Evolutionary conservation across 92 coral and sea anemone species (phyloP), one percentile per base, ranked within the genome.

Genomic region (Pocillopora grandis): DNA sequence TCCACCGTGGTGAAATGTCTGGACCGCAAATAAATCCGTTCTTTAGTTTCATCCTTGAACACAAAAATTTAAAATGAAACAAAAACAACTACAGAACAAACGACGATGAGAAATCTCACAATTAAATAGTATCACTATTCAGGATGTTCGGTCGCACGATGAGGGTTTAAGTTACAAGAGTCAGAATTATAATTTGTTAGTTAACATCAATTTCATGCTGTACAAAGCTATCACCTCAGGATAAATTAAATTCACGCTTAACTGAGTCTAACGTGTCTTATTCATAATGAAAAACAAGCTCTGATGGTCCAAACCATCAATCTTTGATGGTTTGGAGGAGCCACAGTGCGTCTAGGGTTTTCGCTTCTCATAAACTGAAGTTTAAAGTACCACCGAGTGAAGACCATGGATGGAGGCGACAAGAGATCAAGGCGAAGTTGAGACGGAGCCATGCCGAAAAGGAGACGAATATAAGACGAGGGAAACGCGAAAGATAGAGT

Each of bases 1-100:
- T 81, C 92, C 62, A 79, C 93, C 21, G 98, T 94, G 66, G 90
- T 94, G 67, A 91, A 91, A 79, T 94, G 98, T 78, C 85, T 94
- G 48, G 98, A 94, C 85, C 88, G 87, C 84, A 94, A 94, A 76
- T 94, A 72, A 82, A 85, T 16, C 63, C n/a, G 27, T n/a, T 10
- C 21, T 23, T 42, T 7, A 42, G 52, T 42, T 76, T 58, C 70
- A 27, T 37, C 20, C 20, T 33, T 7, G 19, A 68, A 23, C 23
- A 27, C 10, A 21, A 35, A 71, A 81, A 36, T 18, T 58, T 42
- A 1, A 37, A 58, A 72, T 37, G 37, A 71, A 6, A 70, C 1
- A 36, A 59, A 71, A 63, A 71, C 15, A 58, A 69, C 16, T 55
- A 79, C 61, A 79, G 52, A 42, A 20, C 3, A 62, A 37, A 19